phyloP scores from a whole-genome alignment of 2,113 vertebrate species.

The Pundamilia nyererei region DNA sequence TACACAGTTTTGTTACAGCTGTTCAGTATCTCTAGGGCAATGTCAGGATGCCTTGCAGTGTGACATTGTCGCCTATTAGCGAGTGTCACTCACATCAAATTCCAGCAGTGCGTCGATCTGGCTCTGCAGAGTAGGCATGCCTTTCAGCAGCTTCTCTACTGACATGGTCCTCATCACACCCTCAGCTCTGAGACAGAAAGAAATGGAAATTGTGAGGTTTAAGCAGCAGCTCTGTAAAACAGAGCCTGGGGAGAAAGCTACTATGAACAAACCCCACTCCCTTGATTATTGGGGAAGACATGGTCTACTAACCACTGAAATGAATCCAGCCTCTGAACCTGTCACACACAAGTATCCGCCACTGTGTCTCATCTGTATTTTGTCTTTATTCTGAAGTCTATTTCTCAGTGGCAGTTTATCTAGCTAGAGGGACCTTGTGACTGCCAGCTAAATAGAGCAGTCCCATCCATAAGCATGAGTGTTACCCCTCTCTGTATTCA shows the following conservation, averaged over 20 bases:
- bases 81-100: conserved; percentile 83
- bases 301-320: neutral
- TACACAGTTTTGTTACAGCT: neutral
- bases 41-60: neutral
- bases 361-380: neutral
- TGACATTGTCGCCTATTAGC: neutral
- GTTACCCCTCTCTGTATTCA: conserved; percentile 25
- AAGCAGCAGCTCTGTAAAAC: neutral
- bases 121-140: conserved; percentile 93
- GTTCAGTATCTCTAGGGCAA: neutral
- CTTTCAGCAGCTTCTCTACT: conserved; percentile 94
- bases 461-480: neutral
- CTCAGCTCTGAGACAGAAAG: conserved; percentile 76
- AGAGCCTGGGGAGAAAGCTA: neutral
- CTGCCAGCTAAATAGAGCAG: conserved; percentile 9
- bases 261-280: neutral
- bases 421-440: neutral
- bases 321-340: neutral
- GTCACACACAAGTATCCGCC: neutral
- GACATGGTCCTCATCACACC: conserved; percentile 96
- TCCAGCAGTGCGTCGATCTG: conserved; percentile 96
- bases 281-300: neutral
- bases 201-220: neutral
- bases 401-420: neutral
- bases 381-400: neutral